These are phyloP conservation scores for Acrossocheilus wenchowensis DNA, from an alignment of 2,797 vertebrate genomes.

Conservation along the genomic window DNA sequence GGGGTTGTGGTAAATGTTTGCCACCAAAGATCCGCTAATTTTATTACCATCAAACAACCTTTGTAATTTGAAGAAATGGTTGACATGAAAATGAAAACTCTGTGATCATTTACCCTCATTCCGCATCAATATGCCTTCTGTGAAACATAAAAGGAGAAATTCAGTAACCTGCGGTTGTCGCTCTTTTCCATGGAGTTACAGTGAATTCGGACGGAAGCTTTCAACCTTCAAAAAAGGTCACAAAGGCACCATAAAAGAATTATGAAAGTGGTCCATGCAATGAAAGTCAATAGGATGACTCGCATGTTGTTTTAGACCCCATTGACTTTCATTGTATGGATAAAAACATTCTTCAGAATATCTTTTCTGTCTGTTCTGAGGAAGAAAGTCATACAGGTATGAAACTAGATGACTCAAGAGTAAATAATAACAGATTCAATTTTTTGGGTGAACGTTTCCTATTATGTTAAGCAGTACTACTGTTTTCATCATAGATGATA, in stretches of 20 bases:
- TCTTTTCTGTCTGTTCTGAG: neutral
- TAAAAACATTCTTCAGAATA: neutral
- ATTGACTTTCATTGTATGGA: constrained; percentile 7
- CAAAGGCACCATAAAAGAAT: constrained; percentile 11
- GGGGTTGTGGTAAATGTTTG: constrained; percentile 56
- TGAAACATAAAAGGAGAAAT: neutral
- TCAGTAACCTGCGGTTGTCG: neutral
- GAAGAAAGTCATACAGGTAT: neutral
- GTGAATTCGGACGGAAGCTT: neutral
- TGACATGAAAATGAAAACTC: neutral
- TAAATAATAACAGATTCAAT: neutral
- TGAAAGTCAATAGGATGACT: constrained; percentile 19
- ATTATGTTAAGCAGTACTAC: neutral
- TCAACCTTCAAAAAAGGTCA: constrained; percentile 7
- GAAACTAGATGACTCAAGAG: neutral
- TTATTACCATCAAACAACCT: constrained; percentile 2
- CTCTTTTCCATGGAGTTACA: neutral
- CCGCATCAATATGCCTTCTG: neutral
- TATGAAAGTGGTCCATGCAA: constrained; percentile 1
- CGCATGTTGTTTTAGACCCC: neutral
- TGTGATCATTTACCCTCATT: neutral
- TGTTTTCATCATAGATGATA: neutral
- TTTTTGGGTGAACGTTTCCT: neutral
- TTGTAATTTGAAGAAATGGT: neutral
- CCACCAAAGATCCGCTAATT: constrained; percentile 55